These are phyloP conservation scores for Epirrhoe alternata DNA, from an alignment of 2,888 invertebrate genomes.

Conservation along the genomic window DNA sequence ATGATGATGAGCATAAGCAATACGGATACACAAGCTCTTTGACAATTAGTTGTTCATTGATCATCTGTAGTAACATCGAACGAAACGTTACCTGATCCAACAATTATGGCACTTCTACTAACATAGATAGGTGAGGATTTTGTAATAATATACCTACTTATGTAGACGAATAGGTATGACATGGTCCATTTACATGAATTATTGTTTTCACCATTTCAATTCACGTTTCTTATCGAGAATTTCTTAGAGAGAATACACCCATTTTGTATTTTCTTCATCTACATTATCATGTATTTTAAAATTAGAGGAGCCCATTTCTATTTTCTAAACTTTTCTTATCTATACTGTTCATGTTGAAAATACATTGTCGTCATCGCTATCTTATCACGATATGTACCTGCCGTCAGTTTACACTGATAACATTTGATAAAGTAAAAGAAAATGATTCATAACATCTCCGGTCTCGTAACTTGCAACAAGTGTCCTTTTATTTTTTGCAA, in stretches of 20 bases:
- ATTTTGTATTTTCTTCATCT: not conserved
- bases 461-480: slow-evolving; percentile 13
- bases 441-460: slow-evolving; percentile 59
- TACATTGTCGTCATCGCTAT: slow-evolving; percentile 70
- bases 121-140: too few relatives aligned
- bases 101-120: too few relatives aligned
- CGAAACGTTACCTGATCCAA: too few relatives aligned
- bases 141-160: not conserved
- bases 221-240: not conserved
- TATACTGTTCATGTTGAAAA: slow-evolving; percentile 55
- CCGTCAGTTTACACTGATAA: slow-evolving; percentile 68
- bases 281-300: not conserved
- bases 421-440: slow-evolving; percentile 61
- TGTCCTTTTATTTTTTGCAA: slow-evolving; percentile 13
- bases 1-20: too few relatives aligned
- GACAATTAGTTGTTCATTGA: not conserved
- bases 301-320: slow-evolving; percentile 15
- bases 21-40: not conserved
- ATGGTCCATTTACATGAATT: not conserved
- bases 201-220: not conserved
- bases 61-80: too few relatives aligned
- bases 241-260: not conserved
- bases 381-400: slow-evolving; percentile 75
- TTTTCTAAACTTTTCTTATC: slow-evolving; percentile 40
- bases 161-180: too few relatives aligned